Evolutionary conservation across 1,140 invertebrate species (phyloP), one percentile per base, ranked within the genome.

Genomic region (Tribolium madens): DNA sequence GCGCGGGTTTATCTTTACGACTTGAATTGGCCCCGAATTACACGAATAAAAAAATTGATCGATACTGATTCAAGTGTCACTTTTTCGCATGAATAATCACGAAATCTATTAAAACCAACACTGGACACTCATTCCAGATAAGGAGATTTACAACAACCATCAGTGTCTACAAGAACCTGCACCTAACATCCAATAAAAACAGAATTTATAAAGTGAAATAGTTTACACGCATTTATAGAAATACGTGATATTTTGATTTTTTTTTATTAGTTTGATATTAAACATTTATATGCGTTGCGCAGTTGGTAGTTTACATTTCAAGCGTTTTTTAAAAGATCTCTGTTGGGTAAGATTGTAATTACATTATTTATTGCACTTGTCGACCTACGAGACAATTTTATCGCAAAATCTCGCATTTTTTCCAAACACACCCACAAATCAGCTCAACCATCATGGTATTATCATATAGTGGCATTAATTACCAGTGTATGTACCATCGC

Each of bases 321-420:
- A 17, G 9, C 53, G 53, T 60, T 60, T 60, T 60, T 60, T 4
- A 26, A 60, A 60, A 26, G 18, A 52, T 52, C 50, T 60, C 53
- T 9, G 53, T 60, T 60, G 53, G 9, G 53, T 15, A 60, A 60
- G 53, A n/a, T 60, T 21, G 57, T 64, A 64, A 64, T 64, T 64
- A 33, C 57, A 18, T 64, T 33, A 64, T 64, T 64, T 64, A 64
- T 64, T 33, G 26, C 57, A 64, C 21, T 64, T 64, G 57, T 64
- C 57, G 57, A 64, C 57, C 57, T 64, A 64, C 31, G 57, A 9
- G 52, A 64, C 57, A 64, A 33, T 64, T 64, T 64, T 26, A 31
- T 31, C 12, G 53, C 53, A 60, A 60, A 60, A 17, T 26, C 17
- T 13, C 50, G n/a, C 9, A 14, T 14, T 60, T 60, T 60, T 26